phyloP scores from a whole-genome alignment of 2,888 invertebrate species.

The Cheiracanthium punctorium region DNA sequence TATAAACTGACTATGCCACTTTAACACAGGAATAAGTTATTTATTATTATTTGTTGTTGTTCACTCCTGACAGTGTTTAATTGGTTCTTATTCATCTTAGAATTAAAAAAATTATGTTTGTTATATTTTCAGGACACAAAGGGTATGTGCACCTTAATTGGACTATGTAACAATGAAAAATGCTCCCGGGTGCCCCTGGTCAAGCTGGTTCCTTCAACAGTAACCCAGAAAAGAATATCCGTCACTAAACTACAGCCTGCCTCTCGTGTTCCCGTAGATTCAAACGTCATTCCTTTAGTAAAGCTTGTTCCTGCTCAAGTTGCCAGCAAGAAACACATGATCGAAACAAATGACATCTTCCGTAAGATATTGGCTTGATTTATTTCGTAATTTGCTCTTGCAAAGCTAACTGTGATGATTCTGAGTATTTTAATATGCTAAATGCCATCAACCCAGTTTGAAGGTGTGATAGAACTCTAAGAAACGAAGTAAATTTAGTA shows the following conservation, averaged over 20 bases:
- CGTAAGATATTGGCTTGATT: conserved; percentile 25
- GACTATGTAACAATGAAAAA: conserved; percentile 79
- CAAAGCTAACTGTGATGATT: neutral
- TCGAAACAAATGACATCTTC: conserved; percentile 46
- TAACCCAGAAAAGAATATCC: conserved; percentile 24
- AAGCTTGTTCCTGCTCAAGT: conserved; percentile 35
- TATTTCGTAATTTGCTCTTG: neutral
- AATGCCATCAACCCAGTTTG: no score
- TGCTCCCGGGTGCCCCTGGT: conserved; percentile 26
- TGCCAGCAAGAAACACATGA: conserved; percentile 27
- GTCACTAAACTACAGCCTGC: conserved; percentile 25
- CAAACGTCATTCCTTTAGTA: conserved; percentile 20
- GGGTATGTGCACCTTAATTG: conserved; percentile 61
- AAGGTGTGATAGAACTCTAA: no score
- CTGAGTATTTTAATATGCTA: no score
- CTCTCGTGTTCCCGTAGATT: neutral
- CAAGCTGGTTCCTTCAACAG: conserved; percentile 24
- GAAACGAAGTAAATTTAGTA: no score
- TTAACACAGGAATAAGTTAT: no score
- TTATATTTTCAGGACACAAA: conserved; percentile 54
- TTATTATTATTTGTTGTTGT: no score
- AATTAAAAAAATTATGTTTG: no score
- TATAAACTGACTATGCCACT: no score
- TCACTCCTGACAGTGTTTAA: no score
- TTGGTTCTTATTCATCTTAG: no score